Base-by-base conservation (phyloP, 1,140 invertebrate species). In the Halotydeus destructor region DNA sequence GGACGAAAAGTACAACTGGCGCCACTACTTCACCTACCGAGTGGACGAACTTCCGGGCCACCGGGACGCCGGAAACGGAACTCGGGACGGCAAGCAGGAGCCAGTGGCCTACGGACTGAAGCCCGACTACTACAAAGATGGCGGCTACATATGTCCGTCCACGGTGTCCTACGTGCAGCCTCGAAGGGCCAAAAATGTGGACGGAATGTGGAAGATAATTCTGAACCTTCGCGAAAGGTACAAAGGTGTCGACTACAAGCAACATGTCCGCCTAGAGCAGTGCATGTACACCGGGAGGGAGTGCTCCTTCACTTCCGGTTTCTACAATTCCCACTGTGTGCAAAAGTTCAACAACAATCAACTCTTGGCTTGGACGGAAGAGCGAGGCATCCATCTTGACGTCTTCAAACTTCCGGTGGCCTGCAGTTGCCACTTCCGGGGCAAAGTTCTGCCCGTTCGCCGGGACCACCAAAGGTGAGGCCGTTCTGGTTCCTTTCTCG, bases 341-440 rank as follows among this genome's bases (percentile, higher is more conserved):
- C 80, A 84, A 66, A 70, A 82, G 1, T 80, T 78, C 56, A 82
- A 80, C 54, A 81, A 81, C 50, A 78, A 84, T 54, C 65, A 79
- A n/a, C 61, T 83, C 4, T 51, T 83, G 0, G 79, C 77, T 1
- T 84, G 78, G 77, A 77, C 81, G 52, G 70, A 74, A 30, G 69
- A 72, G 25, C 65, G 73, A 18, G 78, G 79, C 5, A 61, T 83
- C 1, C 78, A 82, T 49, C 77, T 82, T 67, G 79, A 83, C 54
- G 77, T 81, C 27, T 82, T 81, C 52, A 49, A 72, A 69, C 72
- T 82, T 1, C 79, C 79, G 14, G 76, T 74, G 0, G 79, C 76
- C 48, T 83, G 79, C 52, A 76, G 76, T 1, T 83, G 78, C 54
- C 76, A 80, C 51, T 72, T 83, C 2, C 71, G 76, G n/a, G n/a